Evolutionary conservation across 2,888 invertebrate species (phyloP), one percentile per base, ranked within the genome.

Genomic region (Pachymerium ferrugineum): DNA sequence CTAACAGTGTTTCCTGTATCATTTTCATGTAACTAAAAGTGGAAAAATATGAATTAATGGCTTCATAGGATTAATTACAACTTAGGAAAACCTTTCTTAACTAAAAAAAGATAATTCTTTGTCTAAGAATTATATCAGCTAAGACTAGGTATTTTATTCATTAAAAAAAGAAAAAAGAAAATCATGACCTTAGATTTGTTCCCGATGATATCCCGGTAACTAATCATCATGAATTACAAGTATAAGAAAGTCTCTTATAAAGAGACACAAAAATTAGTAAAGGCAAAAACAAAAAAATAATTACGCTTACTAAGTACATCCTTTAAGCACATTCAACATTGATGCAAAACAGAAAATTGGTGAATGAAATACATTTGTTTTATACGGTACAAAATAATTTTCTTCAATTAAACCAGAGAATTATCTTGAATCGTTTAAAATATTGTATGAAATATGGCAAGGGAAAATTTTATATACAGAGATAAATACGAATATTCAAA

Each of bases 241-340:
- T 29, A 68, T 68, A 68, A 68, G 28, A 68, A 68, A 8, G 28
- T 68, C 68, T 68, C 68, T 68, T 68, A 68, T 68, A 68, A 68
- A 68, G 68, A 68, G 68, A 68, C 68, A 68, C 12, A 28, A 68
- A 68, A 14, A 19, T 14, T 25, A 19, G 5, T 25, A 28, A 28
- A 68, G 25, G n/a, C 19, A 10, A 68, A 68, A 68, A 68, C 4
- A 14, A 67, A 6, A 67, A 67, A 3, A 12, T 25, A 68, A 68
- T n/a, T 29, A 68, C 68, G 28, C 30, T 28, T 68, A 68, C 68
- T 47, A 47, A 47, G 47, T 47, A 47, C 47, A 47, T 47, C 19
- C 19, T 16, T 38, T 38, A 19, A 47, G 47, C 47, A 47, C 47
- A 47, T 22, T 47, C 47, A 47, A 47, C 47, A 47, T 8, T 47